Conservation (phyloP, 2,113 vertebrate species). For the Amphiprion ocellaris region DNA sequence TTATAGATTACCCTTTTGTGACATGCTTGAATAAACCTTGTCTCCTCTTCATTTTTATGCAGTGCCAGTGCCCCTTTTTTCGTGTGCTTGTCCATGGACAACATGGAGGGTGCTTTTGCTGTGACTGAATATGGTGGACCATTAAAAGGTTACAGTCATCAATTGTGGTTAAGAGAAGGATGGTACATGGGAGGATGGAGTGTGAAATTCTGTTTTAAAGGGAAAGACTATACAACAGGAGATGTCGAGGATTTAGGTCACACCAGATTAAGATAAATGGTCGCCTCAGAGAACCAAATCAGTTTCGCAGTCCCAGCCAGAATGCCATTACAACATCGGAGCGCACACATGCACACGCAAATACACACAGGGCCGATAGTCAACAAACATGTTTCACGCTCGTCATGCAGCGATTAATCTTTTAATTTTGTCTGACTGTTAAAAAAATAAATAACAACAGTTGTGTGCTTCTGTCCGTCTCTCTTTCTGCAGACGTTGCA, state of each 20-base stretch:
- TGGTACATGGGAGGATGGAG: constrained; percentile 79
- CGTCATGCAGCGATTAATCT: constrained; percentile 72
- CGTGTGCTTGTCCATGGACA: constrained; percentile 49
- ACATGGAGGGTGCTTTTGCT: constrained; percentile 75
- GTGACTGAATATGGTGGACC: constrained; percentile 82
- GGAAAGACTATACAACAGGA: constrained; percentile 75
- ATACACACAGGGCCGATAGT: constrained; percentile 40
- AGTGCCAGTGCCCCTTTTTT: constrained; percentile 41
- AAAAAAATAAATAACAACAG: constrained; percentile 19
- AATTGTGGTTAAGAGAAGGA: constrained; percentile 87
- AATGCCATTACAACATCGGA: constrained; percentile 76
- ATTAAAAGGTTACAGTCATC: constrained; percentile 90
- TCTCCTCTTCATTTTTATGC: constrained; percentile 63
- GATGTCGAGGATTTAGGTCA: constrained; percentile 85
- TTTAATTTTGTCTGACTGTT: constrained; percentile 62
- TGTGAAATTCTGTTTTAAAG: constrained; percentile 81
- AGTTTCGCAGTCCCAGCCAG: constrained; percentile 72
- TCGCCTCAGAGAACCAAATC: constrained; percentile 76
- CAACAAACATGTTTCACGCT: constrained; percentile 73
- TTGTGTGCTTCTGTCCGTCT: constrained; percentile 25
- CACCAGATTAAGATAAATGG: constrained; percentile 85
- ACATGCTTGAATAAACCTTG: constrained; percentile 66
- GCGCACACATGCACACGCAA: constrained; percentile 57
- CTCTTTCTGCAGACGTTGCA: constrained; percentile 45
- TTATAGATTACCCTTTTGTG: constrained; percentile 79